Evolutionary conservation across 2,113 vertebrate species (phyloP), one percentile per base, ranked within the genome.

Genomic region (Grantiella picta): DNA sequence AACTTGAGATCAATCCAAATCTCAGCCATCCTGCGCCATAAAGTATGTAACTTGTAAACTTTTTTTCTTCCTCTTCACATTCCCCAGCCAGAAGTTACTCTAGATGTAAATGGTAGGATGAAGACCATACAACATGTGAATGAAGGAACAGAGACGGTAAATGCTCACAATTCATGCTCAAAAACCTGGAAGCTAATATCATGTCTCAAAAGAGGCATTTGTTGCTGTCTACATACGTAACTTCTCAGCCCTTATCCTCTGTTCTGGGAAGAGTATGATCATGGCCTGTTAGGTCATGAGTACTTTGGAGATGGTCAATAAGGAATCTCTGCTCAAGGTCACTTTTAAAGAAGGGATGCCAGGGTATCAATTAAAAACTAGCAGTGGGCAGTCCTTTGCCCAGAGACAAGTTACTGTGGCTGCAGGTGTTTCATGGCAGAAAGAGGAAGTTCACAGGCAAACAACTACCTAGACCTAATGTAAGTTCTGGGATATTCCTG

Each of bases 401-500:
- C 44, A 49, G 7, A 82, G 29, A 0, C 4, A 70, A 64, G 8
- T 20, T 17, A 24, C 22, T 28, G 12, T 4, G 44, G 11, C 49
- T 75, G 29, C 12, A 38, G 18, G 5, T 56, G 45, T 20, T 50
- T 61, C 15, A 2, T 1, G 29, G 13, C 10, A 86, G 20, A 65
- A 56, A 83, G 10, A 31, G 7, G 28, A 65, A 73, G 5, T 9
- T 47, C 14, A 60, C 2, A 3, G 12, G 1, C 9, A 5, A 8
- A 20, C 5, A 64, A 49, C 25, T 61, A 47, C 6, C 11, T 11
- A 76, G 22, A 76, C 2, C 6, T 36, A 27, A 33, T 1, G 0
- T 8, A 69, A 88, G 11, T 23, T 83, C 50, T 45, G 36, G 11
- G 9, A 77, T 31, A 63, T 10, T 42, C 35, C 3, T 4, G 2